Evolutionary conservation across 2,888 invertebrate species (phyloP).

Genomic region (Sarcophaga variegata): DNA sequence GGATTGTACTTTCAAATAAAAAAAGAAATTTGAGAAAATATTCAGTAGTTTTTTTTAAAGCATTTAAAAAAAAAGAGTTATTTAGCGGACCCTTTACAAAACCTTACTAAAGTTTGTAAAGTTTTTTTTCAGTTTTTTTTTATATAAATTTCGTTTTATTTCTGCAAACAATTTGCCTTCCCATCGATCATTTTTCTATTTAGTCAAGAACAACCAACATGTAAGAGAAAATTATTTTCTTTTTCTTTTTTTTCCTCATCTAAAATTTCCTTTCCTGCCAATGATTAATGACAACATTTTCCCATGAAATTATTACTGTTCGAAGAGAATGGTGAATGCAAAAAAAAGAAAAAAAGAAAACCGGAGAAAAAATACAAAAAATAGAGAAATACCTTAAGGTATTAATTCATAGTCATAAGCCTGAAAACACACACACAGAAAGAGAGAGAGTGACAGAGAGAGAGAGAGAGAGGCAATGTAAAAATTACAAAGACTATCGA

Average conservation of each 20-base stretch:
- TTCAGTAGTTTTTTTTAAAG: too few species aligned
- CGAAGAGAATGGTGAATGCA: background rate
- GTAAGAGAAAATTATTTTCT: background rate
- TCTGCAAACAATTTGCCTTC: too few species aligned
- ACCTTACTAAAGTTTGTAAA: too few species aligned
- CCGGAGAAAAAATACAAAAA: too few species aligned
- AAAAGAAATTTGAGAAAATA: too few species aligned
- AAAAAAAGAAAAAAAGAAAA: background rate
- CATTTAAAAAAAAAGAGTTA: too few species aligned
- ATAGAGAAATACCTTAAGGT: conserved; percentile 46
- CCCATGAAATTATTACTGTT: conserved; percentile 63
- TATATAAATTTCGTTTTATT: too few species aligned
- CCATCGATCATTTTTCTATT: conserved; percentile 45
- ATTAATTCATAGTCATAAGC: conserved; percentile 49
- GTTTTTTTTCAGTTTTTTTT: too few species aligned
- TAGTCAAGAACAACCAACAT: background rate
- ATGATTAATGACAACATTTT: conserved; percentile 63
- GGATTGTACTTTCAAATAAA: too few species aligned
- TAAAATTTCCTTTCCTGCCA: conserved; percentile 54
- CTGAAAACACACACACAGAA: background rate
- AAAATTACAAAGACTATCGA: conserved; percentile 51
- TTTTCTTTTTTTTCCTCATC: background rate
- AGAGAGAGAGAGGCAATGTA: background rate
- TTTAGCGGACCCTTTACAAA: too few species aligned
- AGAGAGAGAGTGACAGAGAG: background rate